phyloP scores from a whole-genome alignment of 92 coral and sea anemone species.

The Heteractis magnifica region DNA sequence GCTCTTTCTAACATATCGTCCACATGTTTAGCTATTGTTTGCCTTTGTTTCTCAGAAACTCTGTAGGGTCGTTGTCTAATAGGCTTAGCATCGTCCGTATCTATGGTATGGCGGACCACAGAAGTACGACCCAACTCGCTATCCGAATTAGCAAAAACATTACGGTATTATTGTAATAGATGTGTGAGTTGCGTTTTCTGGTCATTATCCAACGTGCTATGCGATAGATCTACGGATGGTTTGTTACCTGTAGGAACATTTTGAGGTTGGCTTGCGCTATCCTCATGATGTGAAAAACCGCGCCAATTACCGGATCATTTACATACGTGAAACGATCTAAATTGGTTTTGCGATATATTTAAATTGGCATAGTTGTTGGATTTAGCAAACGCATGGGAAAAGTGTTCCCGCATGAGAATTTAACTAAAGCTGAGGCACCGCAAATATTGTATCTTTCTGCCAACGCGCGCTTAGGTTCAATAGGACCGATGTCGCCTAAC shows the following conservation, averaged over 20 bases:
- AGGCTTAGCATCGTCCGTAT: constrained; percentile 43
- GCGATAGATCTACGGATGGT: not conserved
- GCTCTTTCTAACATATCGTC: constrained; percentile 45
- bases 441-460: not conserved
- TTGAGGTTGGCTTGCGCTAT: not conserved
- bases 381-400: constrained; percentile 41
- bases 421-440: too few species aligned
- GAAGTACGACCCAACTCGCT: constrained; percentile 48
- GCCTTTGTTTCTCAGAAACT: constrained; percentile 40
- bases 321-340: constrained; percentile 26
- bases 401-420: not conserved
- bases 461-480: constrained; percentile 41
- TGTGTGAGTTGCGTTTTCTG: constrained; percentile 14
- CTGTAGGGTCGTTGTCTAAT: constrained; percentile 50
- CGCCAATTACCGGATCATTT: constrained; percentile 3
- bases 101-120: constrained; percentile 39
- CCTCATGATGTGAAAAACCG: constrained; percentile 1
- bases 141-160: constrained; percentile 34
- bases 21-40: constrained; percentile 34
- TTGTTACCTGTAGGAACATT: not conserved
- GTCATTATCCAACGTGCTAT: constrained; percentile 16
- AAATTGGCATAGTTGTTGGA: constrained; percentile 25
- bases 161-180: constrained; percentile 27
- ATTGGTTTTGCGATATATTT: constrained; percentile 33
- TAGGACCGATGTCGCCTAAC: constrained; percentile 38